Base-by-base conservation (phyloP, 2,113 vertebrate species). In the Phoenicopterus ruber region DNA sequence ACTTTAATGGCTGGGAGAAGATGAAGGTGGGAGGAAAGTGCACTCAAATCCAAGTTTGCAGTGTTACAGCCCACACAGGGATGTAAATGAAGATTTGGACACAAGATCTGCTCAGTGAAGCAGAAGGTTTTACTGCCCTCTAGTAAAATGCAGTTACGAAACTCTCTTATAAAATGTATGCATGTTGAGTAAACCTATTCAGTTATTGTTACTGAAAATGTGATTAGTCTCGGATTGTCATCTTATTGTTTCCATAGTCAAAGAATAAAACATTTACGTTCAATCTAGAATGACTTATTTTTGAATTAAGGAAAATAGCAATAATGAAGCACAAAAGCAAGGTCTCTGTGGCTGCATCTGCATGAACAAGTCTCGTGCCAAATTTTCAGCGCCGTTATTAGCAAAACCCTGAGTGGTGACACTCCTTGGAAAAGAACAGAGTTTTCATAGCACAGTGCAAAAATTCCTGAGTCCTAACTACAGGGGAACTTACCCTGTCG, bases 101-200 rank as follows among this genome's bases (percentile, higher is more conserved):
- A 93, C 63, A 88, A 47, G 21, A 96, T 93, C 81, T 91, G 58
- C 71, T 91, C 93, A 81, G 71, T 58, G 52, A 90, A 90, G 71
- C 87, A 88, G 73, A 96, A 96, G 95, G 81, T 94, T 98, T 97
- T 97, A 95, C 95, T 97, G 97, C 96, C 97, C 97, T 97, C 96
- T 97, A 97, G 97, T 96, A 98, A 97, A 96, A 82, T 65, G 62
- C n/a, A 59, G 86, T 95, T 93, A 96, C 47, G 1, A 96, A 92
- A 88, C 80, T 79, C 47, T 89, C 94, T 95, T 77, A 90, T 86
- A 89, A 90, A 97, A 93, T 88, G 72, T 72, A 57, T 90, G 66
- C 95, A 86, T 91, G 82, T 66, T 86, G 65, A 95, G 89, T 91
- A 96, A 95, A 89, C 82, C 78, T 86, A 85, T 94, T 94, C 93